A percentile compares a stretch with the other conserved stretches of the same genome.
phyloP scores from a whole-genome alignment of 1,140 invertebrate species.

The Drosophila sucinea region DNA sequence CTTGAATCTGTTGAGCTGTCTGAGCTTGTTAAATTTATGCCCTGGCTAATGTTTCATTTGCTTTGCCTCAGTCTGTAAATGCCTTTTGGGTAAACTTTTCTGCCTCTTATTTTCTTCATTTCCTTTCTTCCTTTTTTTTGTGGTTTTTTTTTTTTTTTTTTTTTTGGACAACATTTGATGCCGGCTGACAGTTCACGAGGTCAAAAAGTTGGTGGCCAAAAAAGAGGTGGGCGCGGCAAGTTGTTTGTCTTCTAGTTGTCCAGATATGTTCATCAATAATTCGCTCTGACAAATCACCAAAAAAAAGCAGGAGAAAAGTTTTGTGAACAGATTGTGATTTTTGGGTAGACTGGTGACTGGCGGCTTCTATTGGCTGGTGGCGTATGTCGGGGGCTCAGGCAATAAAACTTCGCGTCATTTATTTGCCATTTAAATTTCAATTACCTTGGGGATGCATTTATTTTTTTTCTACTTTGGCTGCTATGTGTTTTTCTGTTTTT shows the following conservation, averaged over 20 bases:
- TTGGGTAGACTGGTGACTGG: slow-evolving; percentile 13
- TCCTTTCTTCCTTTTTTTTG: not conserved
- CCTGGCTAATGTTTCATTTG: slow-evolving; percentile 52
- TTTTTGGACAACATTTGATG: no score
- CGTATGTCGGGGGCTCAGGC: not conserved
- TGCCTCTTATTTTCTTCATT: not conserved
- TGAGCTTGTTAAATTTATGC: slow-evolving; percentile 73
- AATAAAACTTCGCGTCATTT: slow-evolving; percentile 41
- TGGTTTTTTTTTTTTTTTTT: no score
- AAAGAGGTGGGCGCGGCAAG: not conserved
- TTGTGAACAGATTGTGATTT: slow-evolving; percentile 47
- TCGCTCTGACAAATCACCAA: slow-evolving; percentile 45
- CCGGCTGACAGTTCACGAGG: not conserved
- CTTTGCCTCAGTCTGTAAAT: slow-evolving; percentile 16
- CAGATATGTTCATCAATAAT: slow-evolving; percentile 31
- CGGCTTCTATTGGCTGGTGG: not conserved
- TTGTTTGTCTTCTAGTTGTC: not conserved
- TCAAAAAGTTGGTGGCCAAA: not conserved
- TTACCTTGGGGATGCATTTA: slow-evolving; percentile 39
- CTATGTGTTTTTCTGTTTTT: slow-evolving; percentile 3
- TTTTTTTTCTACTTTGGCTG: slow-evolving; percentile 1
- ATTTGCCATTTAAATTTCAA: slow-evolving; percentile 77
- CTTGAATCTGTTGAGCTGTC: slow-evolving; percentile 25
- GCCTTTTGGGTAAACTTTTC: slow-evolving; percentile 35
- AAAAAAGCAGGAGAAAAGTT: slow-evolving; percentile 18